phyloP scores from a whole-genome alignment of 2,797 vertebrate genomes.

The Pygocentrus nattereri region DNA sequence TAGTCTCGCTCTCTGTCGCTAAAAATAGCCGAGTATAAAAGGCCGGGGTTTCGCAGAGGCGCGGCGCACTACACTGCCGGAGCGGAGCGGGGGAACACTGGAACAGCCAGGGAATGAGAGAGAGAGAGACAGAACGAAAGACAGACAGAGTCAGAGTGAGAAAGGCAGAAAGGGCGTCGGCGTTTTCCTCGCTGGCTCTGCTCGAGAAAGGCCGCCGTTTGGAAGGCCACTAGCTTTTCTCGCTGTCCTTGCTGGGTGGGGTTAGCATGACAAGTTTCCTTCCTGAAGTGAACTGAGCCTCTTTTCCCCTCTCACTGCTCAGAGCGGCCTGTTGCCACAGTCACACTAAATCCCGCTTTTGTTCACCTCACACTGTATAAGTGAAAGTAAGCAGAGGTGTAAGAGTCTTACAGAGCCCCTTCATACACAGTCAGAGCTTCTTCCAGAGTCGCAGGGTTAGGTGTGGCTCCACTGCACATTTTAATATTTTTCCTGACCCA shows the following conservation, averaged over 20 bases:
- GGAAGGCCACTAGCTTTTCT: slow-evolving; percentile 53
- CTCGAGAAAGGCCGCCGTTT: slow-evolving; percentile 56
- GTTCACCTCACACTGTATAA: background rate
- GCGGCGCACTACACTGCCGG: slow-evolving; percentile 29
- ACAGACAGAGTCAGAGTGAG: background rate
- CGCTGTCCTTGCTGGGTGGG: slow-evolving; percentile 59
- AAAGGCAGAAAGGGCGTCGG: slow-evolving; percentile 13
- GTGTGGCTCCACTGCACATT: background rate
- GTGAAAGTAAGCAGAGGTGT: background rate
- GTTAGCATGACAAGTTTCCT: slow-evolving; percentile 55
- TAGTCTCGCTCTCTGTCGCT: slow-evolving; percentile 56
- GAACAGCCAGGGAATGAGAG: background rate
- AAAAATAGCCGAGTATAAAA: slow-evolving; percentile 68
- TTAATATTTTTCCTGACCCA: too few relatives aligned
- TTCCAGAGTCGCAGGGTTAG: slow-evolving; percentile 9
- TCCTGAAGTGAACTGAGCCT: slow-evolving; percentile 39
- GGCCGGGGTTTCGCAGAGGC: slow-evolving; percentile 30
- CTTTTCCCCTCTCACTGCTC: background rate
- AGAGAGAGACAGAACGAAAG: background rate
- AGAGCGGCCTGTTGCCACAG: slow-evolving; percentile 3
- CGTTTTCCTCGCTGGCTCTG: slow-evolving; percentile 45
- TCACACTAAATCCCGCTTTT: background rate
- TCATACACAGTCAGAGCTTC: background rate
- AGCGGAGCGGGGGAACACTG: slow-evolving; percentile 7
- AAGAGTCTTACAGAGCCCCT: too few relatives aligned